Conservation (phyloP, 2,797 vertebrate genomes). For the Dipus sagitta region DNA sequence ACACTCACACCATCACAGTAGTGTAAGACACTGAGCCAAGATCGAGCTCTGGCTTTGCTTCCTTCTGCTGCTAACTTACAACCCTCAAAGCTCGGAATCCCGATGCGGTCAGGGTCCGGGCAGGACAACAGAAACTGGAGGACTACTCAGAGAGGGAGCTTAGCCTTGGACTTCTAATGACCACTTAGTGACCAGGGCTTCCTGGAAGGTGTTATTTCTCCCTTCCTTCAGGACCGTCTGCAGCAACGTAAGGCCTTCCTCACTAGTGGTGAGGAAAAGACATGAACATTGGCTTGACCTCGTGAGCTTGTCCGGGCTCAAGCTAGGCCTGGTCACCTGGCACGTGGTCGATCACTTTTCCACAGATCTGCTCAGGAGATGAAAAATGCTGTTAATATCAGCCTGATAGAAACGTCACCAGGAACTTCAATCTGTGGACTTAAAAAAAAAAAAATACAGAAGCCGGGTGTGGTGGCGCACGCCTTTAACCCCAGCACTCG, state of each 20-base stretch:
- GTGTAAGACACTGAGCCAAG: background rate
- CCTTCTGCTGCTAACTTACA: background rate
- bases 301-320: background rate
- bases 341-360: slow-evolving; percentile 14
- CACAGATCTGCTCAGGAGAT: slow-evolving; percentile 38
- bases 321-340: background rate
- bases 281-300: background rate
- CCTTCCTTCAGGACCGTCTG: background rate
- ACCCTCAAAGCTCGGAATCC: background rate
- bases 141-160: background rate
- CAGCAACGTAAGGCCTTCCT: background rate
- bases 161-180: background rate
- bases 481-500: too few species aligned
- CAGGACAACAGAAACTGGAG: slow-evolving; percentile 30
- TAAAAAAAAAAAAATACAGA: slow-evolving; percentile 48
- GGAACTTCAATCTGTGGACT: slow-evolving; percentile 71
- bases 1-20: background rate
- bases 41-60: background rate
- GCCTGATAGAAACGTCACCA: slow-evolving; percentile 49
- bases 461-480: too few species aligned
- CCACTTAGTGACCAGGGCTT: background rate
- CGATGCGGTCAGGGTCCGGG: background rate
- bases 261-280: slow-evolving; percentile 16
- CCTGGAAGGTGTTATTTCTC: background rate
- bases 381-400: slow-evolving; percentile 71